phyloP scores from a whole-genome alignment of 2,113 vertebrate genomes.

The Antechinus stuartii region DNA sequence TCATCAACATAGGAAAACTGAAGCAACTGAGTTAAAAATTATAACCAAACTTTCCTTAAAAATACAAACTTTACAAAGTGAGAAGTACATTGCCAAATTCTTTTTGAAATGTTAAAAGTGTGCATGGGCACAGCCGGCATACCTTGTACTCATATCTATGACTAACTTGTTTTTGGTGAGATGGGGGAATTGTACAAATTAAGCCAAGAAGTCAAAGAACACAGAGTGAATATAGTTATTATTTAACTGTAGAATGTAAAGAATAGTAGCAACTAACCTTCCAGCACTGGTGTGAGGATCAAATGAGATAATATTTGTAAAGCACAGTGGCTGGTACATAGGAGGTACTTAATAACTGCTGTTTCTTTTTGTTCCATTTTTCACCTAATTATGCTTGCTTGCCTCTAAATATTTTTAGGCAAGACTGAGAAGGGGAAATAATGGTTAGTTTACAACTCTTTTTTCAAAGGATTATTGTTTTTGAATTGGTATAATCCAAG shows the following conservation, averaged over 20 bases:
- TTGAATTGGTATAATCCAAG: background rate
- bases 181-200: background rate
- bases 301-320: background rate
- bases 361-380: background rate
- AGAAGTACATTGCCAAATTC: no score
- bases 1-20: no score
- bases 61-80: no score
- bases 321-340: background rate
- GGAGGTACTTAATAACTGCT: background rate
- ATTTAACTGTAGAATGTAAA: background rate
- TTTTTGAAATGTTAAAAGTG: no score
- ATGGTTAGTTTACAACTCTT: background rate
- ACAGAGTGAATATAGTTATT: background rate
- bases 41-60: no score
- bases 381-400: background rate
- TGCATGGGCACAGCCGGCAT: no score
- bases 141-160: background rate
- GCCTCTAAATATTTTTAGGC: background rate
- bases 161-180: background rate
- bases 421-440: background rate
- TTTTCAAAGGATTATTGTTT: background rate
- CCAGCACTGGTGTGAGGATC: background rate
- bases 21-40: no score
- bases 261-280: background rate
- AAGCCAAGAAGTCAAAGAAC: background rate